Percentiles rank a stretch among this genome's conserved stretches.
phyloP scores from a whole-genome alignment of 64 coral and sea anemone species.

The Orbicella faveolata region DNA sequence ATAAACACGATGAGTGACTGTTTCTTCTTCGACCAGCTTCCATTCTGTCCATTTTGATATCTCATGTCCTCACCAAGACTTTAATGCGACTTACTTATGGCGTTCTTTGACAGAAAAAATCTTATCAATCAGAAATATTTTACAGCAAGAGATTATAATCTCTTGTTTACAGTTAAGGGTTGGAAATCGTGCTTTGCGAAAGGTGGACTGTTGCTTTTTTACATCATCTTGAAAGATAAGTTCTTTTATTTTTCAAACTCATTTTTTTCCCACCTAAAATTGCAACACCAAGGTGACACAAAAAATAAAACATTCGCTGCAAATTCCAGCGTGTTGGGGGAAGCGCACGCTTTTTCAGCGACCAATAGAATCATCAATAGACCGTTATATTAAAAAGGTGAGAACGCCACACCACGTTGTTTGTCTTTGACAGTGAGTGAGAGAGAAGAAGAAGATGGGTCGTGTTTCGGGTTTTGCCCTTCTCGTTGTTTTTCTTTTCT shows the following conservation, averaged over 20 bases:
- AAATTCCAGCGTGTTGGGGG: neutral
- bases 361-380: conserved; percentile 4
- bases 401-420: neutral
- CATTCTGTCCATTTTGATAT: too few relatives aligned
- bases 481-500: neutral
- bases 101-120: too few relatives aligned
- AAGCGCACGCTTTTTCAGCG: neutral
- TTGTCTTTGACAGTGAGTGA: neutral
- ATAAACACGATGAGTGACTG: too few relatives aligned
- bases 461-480: neutral
- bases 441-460: neutral
- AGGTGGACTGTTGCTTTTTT: too few relatives aligned
- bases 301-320: neutral
- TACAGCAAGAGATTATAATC: too few relatives aligned
- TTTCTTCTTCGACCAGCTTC: too few relatives aligned
- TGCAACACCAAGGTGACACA: neutral
- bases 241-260: neutral
- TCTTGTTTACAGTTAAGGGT: too few relatives aligned
- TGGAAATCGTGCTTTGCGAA: too few relatives aligned
- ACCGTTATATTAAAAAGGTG: neutral
- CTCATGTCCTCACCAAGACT: too few relatives aligned
- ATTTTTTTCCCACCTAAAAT: neutral
- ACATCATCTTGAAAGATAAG: neutral
- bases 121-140: too few relatives aligned
- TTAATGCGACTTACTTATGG: too few relatives aligned